Base-by-base conservation (phyloP, 2,797 vertebrate genomes). In the Hyperoplus immaculatus region DNA sequence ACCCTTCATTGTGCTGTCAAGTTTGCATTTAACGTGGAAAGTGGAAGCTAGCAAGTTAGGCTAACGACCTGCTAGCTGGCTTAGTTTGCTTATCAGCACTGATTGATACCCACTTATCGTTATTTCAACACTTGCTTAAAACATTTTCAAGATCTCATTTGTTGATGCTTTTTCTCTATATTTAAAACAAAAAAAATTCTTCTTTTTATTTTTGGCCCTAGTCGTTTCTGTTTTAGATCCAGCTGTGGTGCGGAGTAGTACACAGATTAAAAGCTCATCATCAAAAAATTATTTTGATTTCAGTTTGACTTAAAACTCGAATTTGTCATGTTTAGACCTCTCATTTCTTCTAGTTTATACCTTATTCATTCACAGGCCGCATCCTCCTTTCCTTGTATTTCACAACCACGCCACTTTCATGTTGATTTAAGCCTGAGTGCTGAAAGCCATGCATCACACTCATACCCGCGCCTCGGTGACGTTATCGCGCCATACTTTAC, bases 401-500 rank as follows among this genome's bases (percentile, higher is more conserved):
- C 15, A 38, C 42, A 8, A 8, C 38, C 29, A 3, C 3, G 29
- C 15, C 36, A 0, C 45, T 14, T 42, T 55, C 15, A 39, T 29
- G 38, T 59, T 73, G 79, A 80, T 78, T 55, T 76, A 73, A 29
- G 62, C 72, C 38, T 45, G 14, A 41, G 43, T 58, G 61, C 65
- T 68, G 46, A 78, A 77, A 29, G 4, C 16, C 15, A 76, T 87
- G 56, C 59, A 69, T 86, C 84, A 81, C 78, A 3, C 36, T 58
- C 61, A 47, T 8, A 8, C 75, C 4, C 49, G 56, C 21, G 1
- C 53, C 10, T 5, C 21, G 0, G 59, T 55, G 80, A 80, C 77
- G 3, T 79, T 86, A 86, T 89, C 86, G 74, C 50, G 6, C 61
- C 62, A 45, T 59, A 78, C 57, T 41, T 86, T 80, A 63, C 66